These are phyloP conservation scores for Drepana falcataria DNA, from an alignment of 2,888 invertebrate genomes.

Conservation along the genomic window DNA sequence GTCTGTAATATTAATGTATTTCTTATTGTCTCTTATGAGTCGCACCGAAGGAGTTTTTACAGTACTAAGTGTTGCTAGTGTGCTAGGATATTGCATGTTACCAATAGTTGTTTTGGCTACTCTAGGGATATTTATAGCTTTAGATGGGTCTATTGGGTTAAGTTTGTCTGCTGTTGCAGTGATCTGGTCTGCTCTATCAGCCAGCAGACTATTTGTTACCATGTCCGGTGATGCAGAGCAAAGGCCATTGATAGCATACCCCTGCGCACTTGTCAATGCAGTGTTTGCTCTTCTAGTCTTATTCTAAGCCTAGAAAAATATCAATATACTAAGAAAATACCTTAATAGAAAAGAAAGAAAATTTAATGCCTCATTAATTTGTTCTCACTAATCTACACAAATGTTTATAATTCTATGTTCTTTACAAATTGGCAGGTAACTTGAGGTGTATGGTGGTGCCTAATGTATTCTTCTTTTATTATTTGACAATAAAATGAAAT, in stretches of 20 bases:
- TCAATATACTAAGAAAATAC: too few species aligned
- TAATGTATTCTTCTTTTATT: too few species aligned
- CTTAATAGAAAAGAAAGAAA: too few species aligned
- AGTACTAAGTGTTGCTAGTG: conserved; percentile 88
- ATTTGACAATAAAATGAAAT: too few species aligned
- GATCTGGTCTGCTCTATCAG: conserved; percentile 94
- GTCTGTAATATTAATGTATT: conserved; percentile 94
- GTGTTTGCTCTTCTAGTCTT: conserved; percentile 95
- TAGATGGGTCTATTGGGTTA: conserved; percentile 86
- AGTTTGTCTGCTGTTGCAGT: conserved; percentile 83
- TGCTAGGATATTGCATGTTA: conserved; percentile 94
- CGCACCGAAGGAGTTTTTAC: conserved; percentile 84
- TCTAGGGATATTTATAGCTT: conserved; percentile 85
- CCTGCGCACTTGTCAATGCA: conserved; percentile 94
- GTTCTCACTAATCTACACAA: too few species aligned
- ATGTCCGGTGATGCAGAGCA: conserved; percentile 93
- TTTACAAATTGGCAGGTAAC: too few species aligned
- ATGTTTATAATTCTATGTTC: too few species aligned
- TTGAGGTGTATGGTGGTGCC: too few species aligned
- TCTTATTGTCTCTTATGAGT: conserved; percentile 89
- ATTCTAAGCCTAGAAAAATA: conserved; percentile 78
- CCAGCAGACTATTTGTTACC: conserved; percentile 94
- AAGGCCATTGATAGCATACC: conserved; percentile 92
- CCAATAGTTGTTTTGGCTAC: conserved; percentile 94
- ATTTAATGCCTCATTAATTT: too few species aligned